Base-by-base conservation (phyloP, 1,140 invertebrate genomes). In the Rhopalosiphum maidis region DNA sequence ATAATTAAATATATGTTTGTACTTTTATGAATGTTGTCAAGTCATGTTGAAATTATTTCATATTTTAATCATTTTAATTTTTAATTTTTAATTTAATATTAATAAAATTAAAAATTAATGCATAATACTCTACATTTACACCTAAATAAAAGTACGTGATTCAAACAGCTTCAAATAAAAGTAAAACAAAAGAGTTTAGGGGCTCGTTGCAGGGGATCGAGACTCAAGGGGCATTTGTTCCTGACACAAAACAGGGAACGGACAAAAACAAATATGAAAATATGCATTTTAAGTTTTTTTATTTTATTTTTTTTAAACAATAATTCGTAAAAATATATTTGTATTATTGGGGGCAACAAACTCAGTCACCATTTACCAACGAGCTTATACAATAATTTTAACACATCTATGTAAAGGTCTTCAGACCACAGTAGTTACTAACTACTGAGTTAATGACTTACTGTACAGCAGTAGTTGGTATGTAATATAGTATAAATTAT, bases 281-380 rank as follows among this genome's bases (percentile, higher is more conserved):
- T 68, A n/a, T 68, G 60, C 60, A n/a, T 68, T 68, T 68, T 68
- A 68, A 68, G 60, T 68, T 77, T n/a, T n/a, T n/a, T 77, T 77
- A 30, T n/a, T 77, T 77, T 21, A 77, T 77, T n/a, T n/a, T 77
- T 77, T 77, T n/a, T 3, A 77, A 77, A 77, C 18, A 77, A 77
- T 77, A 60, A 30, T 60, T 60, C 25, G 25, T 60, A 30, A 9
- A 15, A 60, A 60, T 60, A n/a, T 77, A 77, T n/a, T 77, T 77
- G 30, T 35, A n/a, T 77, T 77, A 77, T 6, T 21, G 60, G 60
- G 60, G 60, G 60, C 60, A 77, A 77, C 60, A 77, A 77, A 77
- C 60, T n/a, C 60, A n/a, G 15, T 77, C 30, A 77, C 60, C n/a
- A 4, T 22, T 77, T n/a, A 21, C 60, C 60, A 77, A 77, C 15